Conservation (phyloP, 2,797 vertebrate genomes). For the Halcyon badia region DNA sequence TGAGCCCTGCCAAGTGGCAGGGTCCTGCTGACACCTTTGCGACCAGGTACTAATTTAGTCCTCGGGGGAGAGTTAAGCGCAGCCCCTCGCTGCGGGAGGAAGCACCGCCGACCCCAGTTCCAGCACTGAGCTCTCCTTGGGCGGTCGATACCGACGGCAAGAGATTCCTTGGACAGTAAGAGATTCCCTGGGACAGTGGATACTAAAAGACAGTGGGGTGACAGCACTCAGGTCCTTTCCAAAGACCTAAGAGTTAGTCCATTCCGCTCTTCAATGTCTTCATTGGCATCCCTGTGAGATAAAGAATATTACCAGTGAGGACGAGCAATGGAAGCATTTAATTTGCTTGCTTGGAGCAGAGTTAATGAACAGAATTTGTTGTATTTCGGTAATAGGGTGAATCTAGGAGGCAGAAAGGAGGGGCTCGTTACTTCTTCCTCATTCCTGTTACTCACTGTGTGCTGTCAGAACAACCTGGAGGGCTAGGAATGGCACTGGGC, state of each 20-base stretch:
- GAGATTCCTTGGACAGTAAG: background rate
- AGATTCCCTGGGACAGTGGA: background rate
- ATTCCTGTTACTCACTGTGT: background rate
- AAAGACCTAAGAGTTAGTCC: background rate
- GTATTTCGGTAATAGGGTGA: background rate
- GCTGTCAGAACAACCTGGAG: background rate
- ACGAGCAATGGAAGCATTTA: background rate
- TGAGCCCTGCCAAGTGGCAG: background rate
- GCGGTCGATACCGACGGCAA: background rate
- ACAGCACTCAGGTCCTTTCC: background rate
- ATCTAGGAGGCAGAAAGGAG: background rate
- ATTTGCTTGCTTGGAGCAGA: background rate
- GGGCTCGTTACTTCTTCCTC: background rate
- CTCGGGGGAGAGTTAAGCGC: fast-evolving
- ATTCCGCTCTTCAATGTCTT: background rate
- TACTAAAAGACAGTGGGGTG: background rate
- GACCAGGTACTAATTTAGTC: background rate
- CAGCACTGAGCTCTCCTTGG: background rate
- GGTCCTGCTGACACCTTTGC: background rate
- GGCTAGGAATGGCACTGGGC: background rate
- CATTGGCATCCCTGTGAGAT: background rate
- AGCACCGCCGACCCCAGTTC: fast-evolving
- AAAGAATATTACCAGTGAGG: background rate
- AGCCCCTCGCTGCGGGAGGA: background rate
- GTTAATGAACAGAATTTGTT: background rate